A percentile compares a stretch with the other conserved stretches of the same genome.
phyloP scores from a whole-genome alignment of 2,888 invertebrate species.

The Eupithecia tripunctaria region DNA sequence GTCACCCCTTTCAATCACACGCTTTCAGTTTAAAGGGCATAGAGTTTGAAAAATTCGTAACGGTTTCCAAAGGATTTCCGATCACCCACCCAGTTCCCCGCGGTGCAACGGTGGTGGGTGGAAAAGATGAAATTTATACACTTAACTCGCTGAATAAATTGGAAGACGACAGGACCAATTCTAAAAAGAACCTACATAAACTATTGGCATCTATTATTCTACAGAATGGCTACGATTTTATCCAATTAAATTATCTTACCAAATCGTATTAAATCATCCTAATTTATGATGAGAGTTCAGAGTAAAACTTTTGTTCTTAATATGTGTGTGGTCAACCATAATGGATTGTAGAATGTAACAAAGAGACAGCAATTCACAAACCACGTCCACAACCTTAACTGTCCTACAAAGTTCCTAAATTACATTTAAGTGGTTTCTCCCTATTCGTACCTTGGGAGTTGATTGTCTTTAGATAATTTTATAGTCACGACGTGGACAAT shows the following conservation, averaged over 20 bases:
- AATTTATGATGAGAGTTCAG: background rate
- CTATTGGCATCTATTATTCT: constrained; percentile 52
- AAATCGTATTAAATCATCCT: background rate
- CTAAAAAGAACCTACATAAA: constrained; percentile 59
- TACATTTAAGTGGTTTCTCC: constrained; percentile 27
- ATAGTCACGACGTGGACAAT: constrained; percentile 29
- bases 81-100: constrained; percentile 45
- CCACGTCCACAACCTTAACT: constrained; percentile 22
- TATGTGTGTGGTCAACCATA: constrained; percentile 4
- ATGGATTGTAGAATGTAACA: constrained; percentile 6
- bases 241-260: background rate
- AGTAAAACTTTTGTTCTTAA: background rate
- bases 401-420: constrained; percentile 22
- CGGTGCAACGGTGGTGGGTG: constrained; percentile 50
- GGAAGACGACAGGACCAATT: constrained; percentile 70
- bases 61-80: constrained; percentile 61
- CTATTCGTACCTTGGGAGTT: constrained; percentile 22
- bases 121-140: constrained; percentile 69
- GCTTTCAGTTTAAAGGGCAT: no score
- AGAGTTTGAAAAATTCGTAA: constrained; percentile 58
- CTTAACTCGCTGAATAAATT: constrained; percentile 73
- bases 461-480: constrained; percentile 28
- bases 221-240: constrained; percentile 38
- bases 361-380: constrained; percentile 29
- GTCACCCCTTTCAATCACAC: no score